phyloP scores from a whole-genome alignment of 37 sponge, comb jelly and placozoan genomes.

The Chondrilla cf. caribensis region DNA sequence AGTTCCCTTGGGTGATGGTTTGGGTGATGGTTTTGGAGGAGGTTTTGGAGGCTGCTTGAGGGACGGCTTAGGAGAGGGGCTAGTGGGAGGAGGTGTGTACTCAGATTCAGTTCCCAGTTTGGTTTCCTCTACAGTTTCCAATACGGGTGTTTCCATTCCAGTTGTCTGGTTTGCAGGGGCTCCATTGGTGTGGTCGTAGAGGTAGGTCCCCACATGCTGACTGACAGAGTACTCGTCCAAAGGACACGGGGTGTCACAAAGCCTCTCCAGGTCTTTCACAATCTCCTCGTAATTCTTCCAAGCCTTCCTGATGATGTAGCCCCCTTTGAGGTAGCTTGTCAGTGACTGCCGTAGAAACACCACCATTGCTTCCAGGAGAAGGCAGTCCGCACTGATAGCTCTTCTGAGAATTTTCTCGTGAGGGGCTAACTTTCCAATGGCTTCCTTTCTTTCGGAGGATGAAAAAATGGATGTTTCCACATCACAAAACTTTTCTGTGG shows the following conservation, averaged over 20 bases:
- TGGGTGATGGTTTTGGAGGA: background rate
- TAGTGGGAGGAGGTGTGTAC: background rate
- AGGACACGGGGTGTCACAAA: slow-evolving; percentile 60
- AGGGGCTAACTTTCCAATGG: slow-evolving; percentile 20
- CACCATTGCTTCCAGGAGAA: slow-evolving; percentile 71
- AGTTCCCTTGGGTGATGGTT: too few species aligned
- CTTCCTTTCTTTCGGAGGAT: background rate
- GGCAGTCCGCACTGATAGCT: slow-evolving; percentile 78
- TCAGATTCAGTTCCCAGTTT: background rate
- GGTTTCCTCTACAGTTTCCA: background rate
- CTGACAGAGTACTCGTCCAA: slow-evolving; percentile 31
- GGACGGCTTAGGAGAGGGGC: background rate
- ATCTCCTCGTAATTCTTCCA: slow-evolving; percentile 84
- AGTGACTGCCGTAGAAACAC: slow-evolving; percentile 76
- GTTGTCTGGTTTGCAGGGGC: background rate
- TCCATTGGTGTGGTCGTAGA: slow-evolving; percentile 43
- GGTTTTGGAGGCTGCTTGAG: background rate
- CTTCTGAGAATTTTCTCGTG: slow-evolving; percentile 57
- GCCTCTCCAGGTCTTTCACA: slow-evolving; percentile 57
- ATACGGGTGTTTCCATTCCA: background rate
- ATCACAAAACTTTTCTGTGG: slow-evolving; percentile 69
- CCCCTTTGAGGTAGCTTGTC: slow-evolving; percentile 90
- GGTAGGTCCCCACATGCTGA: slow-evolving; percentile 48
- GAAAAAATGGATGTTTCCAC: slow-evolving; percentile 10
- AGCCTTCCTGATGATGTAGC: slow-evolving; percentile 81